A percentile compares a stretch with the other conserved stretches of the same genome.
Conservation (phyloP, 37 sponge, comb jelly and placozoan species). For the Spongilla lacustris region DNA sequence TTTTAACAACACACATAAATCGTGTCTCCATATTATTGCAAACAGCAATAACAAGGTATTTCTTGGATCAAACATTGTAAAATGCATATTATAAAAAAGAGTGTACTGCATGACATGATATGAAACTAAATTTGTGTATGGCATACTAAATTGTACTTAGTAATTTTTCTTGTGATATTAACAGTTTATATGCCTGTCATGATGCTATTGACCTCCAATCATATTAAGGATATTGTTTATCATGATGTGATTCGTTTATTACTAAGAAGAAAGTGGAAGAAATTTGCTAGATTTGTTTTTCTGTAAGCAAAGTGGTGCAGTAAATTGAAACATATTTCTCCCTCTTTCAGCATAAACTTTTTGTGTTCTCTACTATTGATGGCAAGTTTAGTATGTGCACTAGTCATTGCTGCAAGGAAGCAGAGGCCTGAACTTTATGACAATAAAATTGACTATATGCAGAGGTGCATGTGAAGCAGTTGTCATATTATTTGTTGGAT, state of each 20-base stretch:
- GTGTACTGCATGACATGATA: too few relatives aligned
- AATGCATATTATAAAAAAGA: conserved; percentile 5
- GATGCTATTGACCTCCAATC: too few relatives aligned
- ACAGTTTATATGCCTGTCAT: too few relatives aligned
- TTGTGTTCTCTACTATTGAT: not conserved
- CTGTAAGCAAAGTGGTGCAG: conserved; percentile 49
- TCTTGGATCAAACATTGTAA: not conserved
- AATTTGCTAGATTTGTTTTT: conserved; percentile 55
- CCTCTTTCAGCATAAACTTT: conserved; percentile 3
- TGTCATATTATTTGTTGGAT: not conserved
- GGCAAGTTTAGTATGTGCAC: conserved; percentile 3
- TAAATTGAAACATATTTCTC: too few relatives aligned
- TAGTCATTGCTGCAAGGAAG: conserved; percentile 7
- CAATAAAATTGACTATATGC: not conserved
- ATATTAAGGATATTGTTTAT: conserved; percentile 69
- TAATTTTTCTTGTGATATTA: too few relatives aligned
- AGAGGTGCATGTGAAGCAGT: conserved; percentile 15
- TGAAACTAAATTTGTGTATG: too few relatives aligned
- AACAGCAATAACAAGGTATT: conserved; percentile 67
- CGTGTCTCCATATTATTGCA: conserved; percentile 74
- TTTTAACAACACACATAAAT: conserved; percentile 50
- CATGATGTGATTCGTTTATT: conserved; percentile 76
- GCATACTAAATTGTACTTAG: too few relatives aligned
- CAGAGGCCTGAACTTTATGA: not conserved
- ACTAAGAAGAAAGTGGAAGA: conserved; percentile 71